Evolutionary conservation across 2,888 invertebrate genomes (phyloP), one percentile per base, ranked within the genome.

Genomic region (Euproctis similis): DNA sequence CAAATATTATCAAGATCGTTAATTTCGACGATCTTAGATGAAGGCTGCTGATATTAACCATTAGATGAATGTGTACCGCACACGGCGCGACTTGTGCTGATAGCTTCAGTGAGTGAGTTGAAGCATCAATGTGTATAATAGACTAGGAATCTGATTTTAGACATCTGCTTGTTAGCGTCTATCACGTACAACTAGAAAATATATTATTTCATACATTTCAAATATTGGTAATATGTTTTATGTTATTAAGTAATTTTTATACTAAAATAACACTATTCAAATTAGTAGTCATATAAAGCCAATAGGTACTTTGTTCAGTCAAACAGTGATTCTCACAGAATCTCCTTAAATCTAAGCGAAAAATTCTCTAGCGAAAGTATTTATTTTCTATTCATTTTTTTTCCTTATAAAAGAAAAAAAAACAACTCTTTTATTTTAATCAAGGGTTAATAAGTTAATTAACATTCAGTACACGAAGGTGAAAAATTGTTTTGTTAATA

Each of bases 1-100:
- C 81, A 84, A 82, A 81, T 80, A 82, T 82, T 80, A 81, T 82
- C 76, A 72, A 77, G 78, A 78, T 80, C 78, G 80, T 81, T 81
- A 77, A 75, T 80, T 77, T 73, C 71, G 64, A 76, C 74, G n/a
- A 75, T 77, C 75, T 75, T 64, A 71, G 59, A 66, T 47, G 52
- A 57, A 59, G 61, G 57, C 58, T 59, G 53, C 55, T 57, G 68
- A 64, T 70, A 67, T 68, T 67, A 63, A 55, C 54, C 57, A 51
- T 51, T 55, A 55, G 58, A 60, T 50, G 59, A 60, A 69, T 67
- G 62, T 61, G 58, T 46, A 59, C 45, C 57, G 55, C 62, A 61
- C 50, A 48, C 49, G 62, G 54, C 41, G 53, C 29, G 25, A 24
- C 12, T 26, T 5, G 8, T 17, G 16, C 17, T 34, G 30, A 26